Evolutionary conservation across 2,888 invertebrate species (phyloP), one percentile per base, ranked within the genome.

Genomic region (Nasonia oneida): DNA sequence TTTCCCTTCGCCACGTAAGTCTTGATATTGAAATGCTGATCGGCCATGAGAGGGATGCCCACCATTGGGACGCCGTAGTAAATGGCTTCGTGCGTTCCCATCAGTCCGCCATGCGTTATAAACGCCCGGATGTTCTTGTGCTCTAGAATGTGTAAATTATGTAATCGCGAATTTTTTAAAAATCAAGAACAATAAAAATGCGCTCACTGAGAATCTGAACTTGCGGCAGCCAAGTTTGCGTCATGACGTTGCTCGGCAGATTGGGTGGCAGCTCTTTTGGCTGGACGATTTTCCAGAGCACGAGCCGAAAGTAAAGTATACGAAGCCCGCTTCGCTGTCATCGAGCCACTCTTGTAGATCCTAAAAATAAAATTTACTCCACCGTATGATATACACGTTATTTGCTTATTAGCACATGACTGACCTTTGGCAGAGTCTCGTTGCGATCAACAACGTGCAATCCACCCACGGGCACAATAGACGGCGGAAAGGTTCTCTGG

Each of bases 391-490:
- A 42, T 42, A 42, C 1, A 42, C 39, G 23, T 4, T 39, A 39
- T 39, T 1, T 8, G 10, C 6, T 1, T 8, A 42, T 5, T 6
- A 1, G 8, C 42, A 8, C 42, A 8, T 10, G 0, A 71, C 29
- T 84, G 88, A 88, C 89, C 3, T 67, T 14, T 5, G 85, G 70
- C 73, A 86, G 57, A 39, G 70, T 78, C 67, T 75, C 4, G 12
- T 39, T 53, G 12, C 77, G 85, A 2, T 90, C 88, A 3, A 74
- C 86, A 18, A 92, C 80, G 61, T 95, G 95, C 81, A 95, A 89
- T 1, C 95, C 95, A 3, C 95, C 95, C 83, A 95, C 90, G 89
- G 95, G 95, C 71, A 95, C 90, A 15, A 95, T 91, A 74, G 94
- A 93, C 0, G 94, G 93, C 0, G 94, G 93, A 77, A 93, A 88